Percentiles rank a stretch among this genome's conserved stretches.
Evolutionary conservation across 1,140 invertebrate species (phyloP).

Genomic region (Halesus radiatus): DNA sequence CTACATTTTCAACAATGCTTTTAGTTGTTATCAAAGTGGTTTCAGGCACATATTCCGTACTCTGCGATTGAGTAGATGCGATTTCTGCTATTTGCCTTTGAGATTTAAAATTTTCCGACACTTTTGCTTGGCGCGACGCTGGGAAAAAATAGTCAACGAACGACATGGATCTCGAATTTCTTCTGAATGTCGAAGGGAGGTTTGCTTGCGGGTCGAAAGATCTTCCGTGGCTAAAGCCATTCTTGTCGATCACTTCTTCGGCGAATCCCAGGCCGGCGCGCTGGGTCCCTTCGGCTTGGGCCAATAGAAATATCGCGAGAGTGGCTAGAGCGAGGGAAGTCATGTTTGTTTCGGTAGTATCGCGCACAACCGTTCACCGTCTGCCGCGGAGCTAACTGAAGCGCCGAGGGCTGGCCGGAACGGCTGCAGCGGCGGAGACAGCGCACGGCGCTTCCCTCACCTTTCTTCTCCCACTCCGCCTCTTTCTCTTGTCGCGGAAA

Average conservation of each 20-base stretch:
- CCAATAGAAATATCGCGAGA: constrained; percentile 54
- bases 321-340: constrained; percentile 62
- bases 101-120: constrained; percentile 62
- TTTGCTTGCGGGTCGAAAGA: constrained; percentile 51
- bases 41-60: constrained; percentile 52
- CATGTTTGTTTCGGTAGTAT: constrained; percentile 60
- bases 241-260: constrained; percentile 50
- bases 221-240: constrained; percentile 29
- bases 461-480: constrained; percentile 24
- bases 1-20: constrained; percentile 5
- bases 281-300: constrained; percentile 58
- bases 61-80: constrained; percentile 56
- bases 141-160: constrained; percentile 71
- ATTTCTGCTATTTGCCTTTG: constrained; percentile 31
- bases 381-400: constrained; percentile 62
- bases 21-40: constrained; percentile 60
- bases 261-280: constrained; percentile 36
- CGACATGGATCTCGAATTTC: constrained; percentile 65
- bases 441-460: not conserved
- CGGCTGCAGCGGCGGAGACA: constrained; percentile 52
- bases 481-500: constrained; percentile 36
- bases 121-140: constrained; percentile 67
- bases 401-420: constrained; percentile 61
- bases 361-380: constrained; percentile 57
- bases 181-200: constrained; percentile 58